Conservation (phyloP, 2,113 vertebrate species). For the Butorides virescens region DNA sequence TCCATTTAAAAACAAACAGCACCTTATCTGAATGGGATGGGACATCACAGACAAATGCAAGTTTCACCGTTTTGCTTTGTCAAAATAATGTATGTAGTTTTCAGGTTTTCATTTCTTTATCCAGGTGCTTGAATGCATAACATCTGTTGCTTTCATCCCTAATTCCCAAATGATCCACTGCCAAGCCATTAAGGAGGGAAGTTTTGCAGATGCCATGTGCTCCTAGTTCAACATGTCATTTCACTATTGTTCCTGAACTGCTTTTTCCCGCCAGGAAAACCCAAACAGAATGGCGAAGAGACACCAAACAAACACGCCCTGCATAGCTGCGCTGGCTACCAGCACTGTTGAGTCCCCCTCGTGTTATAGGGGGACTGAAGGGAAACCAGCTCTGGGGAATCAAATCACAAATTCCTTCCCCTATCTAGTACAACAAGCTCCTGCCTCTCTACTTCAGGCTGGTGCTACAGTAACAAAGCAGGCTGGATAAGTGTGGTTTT, state of each 20-base stretch:
- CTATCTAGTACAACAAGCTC: background rate
- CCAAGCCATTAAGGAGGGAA: slow-evolving; percentile 15
- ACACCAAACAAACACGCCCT: background rate
- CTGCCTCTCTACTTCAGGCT: background rate
- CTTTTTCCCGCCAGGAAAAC: background rate
- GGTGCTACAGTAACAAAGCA: background rate
- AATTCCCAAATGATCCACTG: slow-evolving; percentile 38
- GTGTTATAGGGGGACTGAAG: background rate
- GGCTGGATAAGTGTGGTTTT: background rate
- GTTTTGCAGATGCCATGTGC: slow-evolving; percentile 8
- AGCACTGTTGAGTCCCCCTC: background rate
- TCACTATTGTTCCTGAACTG: background rate
- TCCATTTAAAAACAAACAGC: slow-evolving; percentile 61
- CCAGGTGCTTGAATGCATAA: slow-evolving; percentile 51
- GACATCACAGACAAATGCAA: slow-evolving; percentile 27
- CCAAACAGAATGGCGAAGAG: background rate
- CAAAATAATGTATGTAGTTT: background rate
- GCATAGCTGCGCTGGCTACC: background rate
- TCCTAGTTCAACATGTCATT: slow-evolving; percentile 9
- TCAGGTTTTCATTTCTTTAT: slow-evolving; percentile 28
- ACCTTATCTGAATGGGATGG: slow-evolving; percentile 38
- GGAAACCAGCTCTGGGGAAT: background rate
- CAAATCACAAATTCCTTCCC: background rate
- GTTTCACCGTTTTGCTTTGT: background rate
- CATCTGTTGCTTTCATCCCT: slow-evolving; percentile 54